Conservation (phyloP, 2,113 vertebrate species). For the Gnathonemus longibarbis region DNA sequence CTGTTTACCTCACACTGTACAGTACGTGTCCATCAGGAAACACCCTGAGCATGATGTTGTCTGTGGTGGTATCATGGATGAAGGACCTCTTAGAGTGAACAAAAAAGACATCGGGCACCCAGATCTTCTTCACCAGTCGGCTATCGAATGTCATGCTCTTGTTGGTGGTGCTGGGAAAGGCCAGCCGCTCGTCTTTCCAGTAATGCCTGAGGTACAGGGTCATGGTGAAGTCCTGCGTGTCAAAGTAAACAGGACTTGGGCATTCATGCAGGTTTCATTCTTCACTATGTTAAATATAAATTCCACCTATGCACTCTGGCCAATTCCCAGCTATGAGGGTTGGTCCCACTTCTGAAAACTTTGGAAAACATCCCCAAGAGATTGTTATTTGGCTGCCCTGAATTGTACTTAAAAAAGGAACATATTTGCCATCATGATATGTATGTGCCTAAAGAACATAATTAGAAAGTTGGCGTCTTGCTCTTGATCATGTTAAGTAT, state of each 20-base stretch:
- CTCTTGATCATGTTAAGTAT: not conserved
- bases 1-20: slow-evolving; percentile 84
- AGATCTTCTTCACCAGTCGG: slow-evolving; percentile 89
- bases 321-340: not conserved
- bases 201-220: slow-evolving; percentile 91
- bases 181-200: slow-evolving; percentile 87
- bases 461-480: not conserved
- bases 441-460: not conserved
- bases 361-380: not conserved
- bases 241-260: not conserved
- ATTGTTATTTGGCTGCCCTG: not conserved
- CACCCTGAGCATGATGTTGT: slow-evolving; percentile 92
- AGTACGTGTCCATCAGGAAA: slow-evolving; percentile 88
- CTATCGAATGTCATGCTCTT: slow-evolving; percentile 95
- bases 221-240: slow-evolving; percentile 87
- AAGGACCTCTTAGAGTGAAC: slow-evolving; percentile 94
- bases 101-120: slow-evolving; percentile 93
- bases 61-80: slow-evolving; percentile 86
- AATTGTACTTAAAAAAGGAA: not conserved
- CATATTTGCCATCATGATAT: not conserved
- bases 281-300: not conserved
- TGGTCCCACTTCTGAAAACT: not conserved
- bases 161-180: slow-evolving; percentile 81
- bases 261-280: not conserved
- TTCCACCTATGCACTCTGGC: not conserved